phyloP scores from a whole-genome alignment of 2,797 vertebrate genomes.

The Syngnathus rostellatus region DNA sequence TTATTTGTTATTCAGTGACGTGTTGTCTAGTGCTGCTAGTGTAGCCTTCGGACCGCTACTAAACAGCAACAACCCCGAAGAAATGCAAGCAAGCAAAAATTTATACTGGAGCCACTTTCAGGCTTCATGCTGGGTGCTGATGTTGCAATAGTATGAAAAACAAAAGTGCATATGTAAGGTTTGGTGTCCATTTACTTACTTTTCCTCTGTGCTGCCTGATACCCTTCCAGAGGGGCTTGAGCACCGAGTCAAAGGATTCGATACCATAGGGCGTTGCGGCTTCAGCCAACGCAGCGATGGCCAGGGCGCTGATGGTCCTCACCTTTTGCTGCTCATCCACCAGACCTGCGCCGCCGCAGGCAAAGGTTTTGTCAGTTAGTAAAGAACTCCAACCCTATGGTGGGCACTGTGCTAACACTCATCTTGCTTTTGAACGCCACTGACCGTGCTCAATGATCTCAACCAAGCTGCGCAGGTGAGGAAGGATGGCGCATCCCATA shows the following conservation, averaged over 20 bases:
- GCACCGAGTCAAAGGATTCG: conserved; percentile 96
- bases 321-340: conserved; percentile 99
- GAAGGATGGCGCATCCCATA: conserved; percentile 97
- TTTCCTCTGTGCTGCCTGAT: conserved; percentile 98
- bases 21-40: conserved; percentile 30
- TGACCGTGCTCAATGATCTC: conserved; percentile 98
- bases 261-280: conserved; percentile 97
- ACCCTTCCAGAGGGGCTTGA: conserved; percentile 98
- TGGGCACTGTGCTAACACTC: neutral
- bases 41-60: conserved; percentile 25
- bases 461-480: conserved; percentile 98
- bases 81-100: conserved; percentile 43
- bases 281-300: conserved; percentile 95
- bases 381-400: neutral
- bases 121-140: conserved; percentile 20
- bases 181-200: conserved; percentile 54
- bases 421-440: conserved; percentile 25
- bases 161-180: neutral
- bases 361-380: neutral
- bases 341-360: conserved; percentile 69
- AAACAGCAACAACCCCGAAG: conserved; percentile 31
- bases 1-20: too few relatives aligned
- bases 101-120: conserved; percentile 34
- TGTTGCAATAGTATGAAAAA: conserved; percentile 18
- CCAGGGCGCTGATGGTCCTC: conserved; percentile 95